These are phyloP conservation scores for Scotopteryx bipunctaria DNA, from an alignment of 2,888 invertebrate species.

Conservation along the genomic window DNA sequence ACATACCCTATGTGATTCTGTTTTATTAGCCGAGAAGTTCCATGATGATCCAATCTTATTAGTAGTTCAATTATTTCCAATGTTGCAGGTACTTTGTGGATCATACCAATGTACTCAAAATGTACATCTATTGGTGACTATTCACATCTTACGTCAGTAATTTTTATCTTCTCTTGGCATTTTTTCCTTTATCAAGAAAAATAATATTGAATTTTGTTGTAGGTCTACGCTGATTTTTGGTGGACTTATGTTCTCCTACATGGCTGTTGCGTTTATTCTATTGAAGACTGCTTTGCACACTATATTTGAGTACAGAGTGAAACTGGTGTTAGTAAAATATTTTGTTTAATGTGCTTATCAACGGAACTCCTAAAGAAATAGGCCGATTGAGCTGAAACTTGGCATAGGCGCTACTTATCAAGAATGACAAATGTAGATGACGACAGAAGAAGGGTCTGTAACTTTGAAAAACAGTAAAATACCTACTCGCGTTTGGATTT, in stretches of 20 bases:
- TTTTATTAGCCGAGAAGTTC: too few species aligned
- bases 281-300: conserved; percentile 69
- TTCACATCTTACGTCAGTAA: conserved; percentile 66
- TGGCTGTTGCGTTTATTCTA: conserved; percentile 58
- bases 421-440: too few species aligned
- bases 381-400: too few species aligned
- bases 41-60: background rate
- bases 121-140: conserved; percentile 59
- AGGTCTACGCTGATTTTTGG: conserved; percentile 66
- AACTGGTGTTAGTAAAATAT: conserved; percentile 65
- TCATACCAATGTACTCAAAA: conserved; percentile 72
- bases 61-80: background rate
- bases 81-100: conserved; percentile 65
- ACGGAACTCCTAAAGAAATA: too few species aligned
- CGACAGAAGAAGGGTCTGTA: too few species aligned
- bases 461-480: background rate
- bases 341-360: too few species aligned
- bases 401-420: too few species aligned
- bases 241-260: conserved; percentile 65
- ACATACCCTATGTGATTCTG: background rate
- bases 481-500: too few species aligned
- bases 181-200: too few species aligned
- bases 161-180: too few species aligned
- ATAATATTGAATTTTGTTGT: too few species aligned
- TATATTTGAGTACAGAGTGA: conserved; percentile 73